phyloP scores from a whole-genome alignment of 2,113 vertebrate species.

The Montifringilla adamsi region DNA sequence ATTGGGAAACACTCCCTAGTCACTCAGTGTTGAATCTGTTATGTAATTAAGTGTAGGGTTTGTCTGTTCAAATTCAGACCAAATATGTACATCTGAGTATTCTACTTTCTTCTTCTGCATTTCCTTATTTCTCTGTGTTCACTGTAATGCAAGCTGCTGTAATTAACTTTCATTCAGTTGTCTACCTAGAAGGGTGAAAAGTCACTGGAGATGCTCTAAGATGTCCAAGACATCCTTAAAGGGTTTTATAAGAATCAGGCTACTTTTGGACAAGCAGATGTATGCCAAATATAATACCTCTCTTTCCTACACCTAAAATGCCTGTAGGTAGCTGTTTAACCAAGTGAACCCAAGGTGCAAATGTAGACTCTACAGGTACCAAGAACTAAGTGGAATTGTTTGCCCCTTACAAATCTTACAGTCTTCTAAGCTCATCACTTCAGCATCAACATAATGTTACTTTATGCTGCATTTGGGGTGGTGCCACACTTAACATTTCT shows the following conservation, averaged over 20 bases:
- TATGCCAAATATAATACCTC: not conserved
- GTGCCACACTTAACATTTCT: not conserved
- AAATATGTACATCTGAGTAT: not conserved
- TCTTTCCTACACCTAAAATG: not conserved
- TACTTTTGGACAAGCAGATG: not conserved
- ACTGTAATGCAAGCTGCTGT: not conserved
- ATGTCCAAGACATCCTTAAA: not conserved
- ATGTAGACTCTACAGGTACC: not conserved
- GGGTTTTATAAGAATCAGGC: not conserved
- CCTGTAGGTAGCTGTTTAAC: not conserved
- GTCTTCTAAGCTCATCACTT: not conserved
- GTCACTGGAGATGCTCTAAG: not conserved
- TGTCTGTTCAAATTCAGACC: not conserved
- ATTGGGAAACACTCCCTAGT: not conserved
- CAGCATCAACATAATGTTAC: not conserved
- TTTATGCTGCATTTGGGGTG: accelerated
- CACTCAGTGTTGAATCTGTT: not conserved
- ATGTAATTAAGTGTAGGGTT: not conserved
- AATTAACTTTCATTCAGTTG: not conserved
- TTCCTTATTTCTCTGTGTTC: not conserved
- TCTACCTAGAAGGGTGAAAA: not conserved
- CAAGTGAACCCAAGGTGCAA: not conserved
- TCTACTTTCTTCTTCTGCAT: not conserved
- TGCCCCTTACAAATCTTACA: accelerated
- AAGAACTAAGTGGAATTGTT: not conserved